Evolutionary conservation across 2,113 vertebrate genomes (phyloP).

Genomic region (Nycticebus coucang): DNA sequence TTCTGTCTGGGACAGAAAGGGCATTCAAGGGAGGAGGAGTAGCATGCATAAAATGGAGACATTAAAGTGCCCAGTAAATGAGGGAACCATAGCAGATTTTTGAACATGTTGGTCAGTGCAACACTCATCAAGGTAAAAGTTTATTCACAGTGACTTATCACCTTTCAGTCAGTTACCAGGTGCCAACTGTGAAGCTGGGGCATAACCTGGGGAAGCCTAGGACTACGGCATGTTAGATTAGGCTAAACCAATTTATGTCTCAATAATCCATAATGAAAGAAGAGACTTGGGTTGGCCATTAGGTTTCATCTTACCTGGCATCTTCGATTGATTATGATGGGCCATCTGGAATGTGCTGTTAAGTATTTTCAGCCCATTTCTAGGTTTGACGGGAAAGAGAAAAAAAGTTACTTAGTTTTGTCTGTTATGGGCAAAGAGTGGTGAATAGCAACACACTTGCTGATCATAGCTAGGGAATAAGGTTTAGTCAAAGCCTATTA

Average conservation of each 20-base stretch:
- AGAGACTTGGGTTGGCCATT: not conserved
- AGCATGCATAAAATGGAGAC: not conserved
- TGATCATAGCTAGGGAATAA: not conserved
- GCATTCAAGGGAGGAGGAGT: not conserved
- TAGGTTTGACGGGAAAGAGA: not conserved
- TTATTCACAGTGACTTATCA: not conserved
- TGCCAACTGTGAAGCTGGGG: not conserved
- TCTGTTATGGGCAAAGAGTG: not conserved
- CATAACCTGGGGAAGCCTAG: conserved; percentile 13
- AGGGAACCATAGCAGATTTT: not conserved
- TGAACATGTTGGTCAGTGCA: not conserved
- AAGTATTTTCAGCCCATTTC: not conserved
- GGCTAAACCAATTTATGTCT: conserved; percentile 17
- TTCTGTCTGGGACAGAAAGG: not conserved
- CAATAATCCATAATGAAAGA: conserved; percentile 29
- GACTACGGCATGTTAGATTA: not conserved
- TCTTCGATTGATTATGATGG: conserved; percentile 9
- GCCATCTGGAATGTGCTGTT: not conserved
- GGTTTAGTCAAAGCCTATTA: not conserved
- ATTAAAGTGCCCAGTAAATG: not conserved
- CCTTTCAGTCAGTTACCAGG: not conserved
- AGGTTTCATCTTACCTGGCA: not conserved
- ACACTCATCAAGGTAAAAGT: not conserved
- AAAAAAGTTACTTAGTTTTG: not conserved
- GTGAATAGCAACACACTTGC: not conserved